These are phyloP conservation scores for Gibbula magus DNA, from an alignment of 2,888 invertebrate species.

Conservation along the genomic window DNA sequence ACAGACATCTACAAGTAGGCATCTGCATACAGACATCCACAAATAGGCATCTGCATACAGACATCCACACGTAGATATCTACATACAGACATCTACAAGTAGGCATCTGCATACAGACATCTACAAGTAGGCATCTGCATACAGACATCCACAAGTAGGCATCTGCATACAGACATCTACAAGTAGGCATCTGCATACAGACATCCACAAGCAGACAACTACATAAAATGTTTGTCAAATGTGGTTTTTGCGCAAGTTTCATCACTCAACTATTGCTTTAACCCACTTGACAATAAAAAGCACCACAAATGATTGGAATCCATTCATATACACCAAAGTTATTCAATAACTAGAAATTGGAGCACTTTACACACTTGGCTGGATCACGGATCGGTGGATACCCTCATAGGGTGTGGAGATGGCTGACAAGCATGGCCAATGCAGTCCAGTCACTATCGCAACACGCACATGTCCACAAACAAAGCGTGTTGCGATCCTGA, in stretches of 20 bases:
- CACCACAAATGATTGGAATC: slow-evolving; percentile 20
- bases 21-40: no score
- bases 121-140: background rate
- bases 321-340: slow-evolving; percentile 9
- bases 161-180: no score
- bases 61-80: no score
- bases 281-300: slow-evolving; percentile 3
- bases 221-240: background rate
- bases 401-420: background rate
- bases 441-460: background rate
- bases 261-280: slow-evolving; percentile 4
- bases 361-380: slow-evolving; percentile 15
- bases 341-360: slow-evolving; percentile 16
- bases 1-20: no score
- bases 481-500: background rate
- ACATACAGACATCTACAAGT: no score
- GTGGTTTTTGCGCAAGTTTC: slow-evolving; percentile 7
- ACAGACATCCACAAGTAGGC: background rate
- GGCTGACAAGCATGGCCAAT: background rate
- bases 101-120: background rate
- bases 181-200: no score
- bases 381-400: slow-evolving; percentile 3
- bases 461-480: background rate
- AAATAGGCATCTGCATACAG: no score
- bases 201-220: no score